Evolutionary conservation across 2,113 vertebrate species (phyloP).

Genomic region (Probosciger aterrimus): DNA sequence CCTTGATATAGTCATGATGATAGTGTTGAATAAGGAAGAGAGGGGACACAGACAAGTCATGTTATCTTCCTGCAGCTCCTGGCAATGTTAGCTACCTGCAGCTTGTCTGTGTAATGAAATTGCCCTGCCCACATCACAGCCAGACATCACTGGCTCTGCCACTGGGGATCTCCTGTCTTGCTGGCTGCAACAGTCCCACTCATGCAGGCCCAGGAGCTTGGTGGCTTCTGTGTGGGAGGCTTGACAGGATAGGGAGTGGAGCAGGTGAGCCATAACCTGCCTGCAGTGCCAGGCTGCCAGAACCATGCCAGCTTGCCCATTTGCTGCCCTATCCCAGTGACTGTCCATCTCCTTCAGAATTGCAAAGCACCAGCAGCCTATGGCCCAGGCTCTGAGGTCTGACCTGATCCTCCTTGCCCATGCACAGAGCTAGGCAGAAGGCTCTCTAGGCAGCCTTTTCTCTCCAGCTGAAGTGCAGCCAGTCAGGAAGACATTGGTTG

Average conservation of each 20-base stretch:
- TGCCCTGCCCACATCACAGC: fast-evolving
- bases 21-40: not conserved
- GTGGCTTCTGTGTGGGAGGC: not conserved
- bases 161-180: not conserved
- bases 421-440: not conserved
- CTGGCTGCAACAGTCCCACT: not conserved
- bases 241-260: not conserved
- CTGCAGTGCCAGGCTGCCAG: not conserved
- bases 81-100: not conserved
- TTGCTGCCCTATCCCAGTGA: not conserved
- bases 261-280: not conserved
- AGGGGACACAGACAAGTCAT: not conserved
- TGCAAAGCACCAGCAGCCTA: not conserved
- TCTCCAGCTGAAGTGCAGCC: not conserved
- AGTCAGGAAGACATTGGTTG: not conserved
- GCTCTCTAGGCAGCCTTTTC: not conserved
- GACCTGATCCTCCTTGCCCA: not conserved
- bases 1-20: not conserved
- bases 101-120: not conserved
- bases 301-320: fast-evolving
- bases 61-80: not conserved
- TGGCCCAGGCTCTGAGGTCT: not conserved
- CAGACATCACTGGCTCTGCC: not conserved
- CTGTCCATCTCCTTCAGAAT: fast-evolving
- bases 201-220: not conserved